A percentile compares a stretch with the other conserved stretches of the same genome.
Evolutionary conservation across 2,888 invertebrate genomes (phyloP).

Genomic region (Apodemia zela): DNA sequence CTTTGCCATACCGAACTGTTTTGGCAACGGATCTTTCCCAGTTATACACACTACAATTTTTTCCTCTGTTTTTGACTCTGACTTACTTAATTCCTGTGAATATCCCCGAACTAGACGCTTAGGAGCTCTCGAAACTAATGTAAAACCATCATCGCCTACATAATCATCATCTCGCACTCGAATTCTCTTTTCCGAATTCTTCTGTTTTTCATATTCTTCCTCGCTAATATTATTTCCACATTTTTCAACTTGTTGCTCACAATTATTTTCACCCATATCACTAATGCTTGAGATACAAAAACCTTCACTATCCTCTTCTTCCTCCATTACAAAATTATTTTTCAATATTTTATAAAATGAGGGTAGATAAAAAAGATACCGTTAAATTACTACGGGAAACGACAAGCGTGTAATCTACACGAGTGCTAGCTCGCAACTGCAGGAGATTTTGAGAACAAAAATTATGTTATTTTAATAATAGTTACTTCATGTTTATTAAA

Average conservation of each 20-base stretch:
- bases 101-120: not conserved
- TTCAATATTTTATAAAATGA: no score
- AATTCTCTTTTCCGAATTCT: not conserved
- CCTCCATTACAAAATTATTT: not conserved
- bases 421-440: no score
- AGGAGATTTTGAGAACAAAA: no score
- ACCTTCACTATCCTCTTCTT: not conserved
- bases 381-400: no score
- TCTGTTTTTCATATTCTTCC: not conserved
- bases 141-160: not conserved
- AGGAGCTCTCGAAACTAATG: not conserved
- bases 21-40: conserved; percentile 23
- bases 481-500: no score
- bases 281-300: not conserved
- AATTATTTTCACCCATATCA: not conserved
- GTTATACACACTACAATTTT: no score
- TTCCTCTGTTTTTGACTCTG: no score
- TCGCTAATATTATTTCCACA: not conserved
- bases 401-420: no score
- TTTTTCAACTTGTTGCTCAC: not conserved
- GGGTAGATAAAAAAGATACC: no score
- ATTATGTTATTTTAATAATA: no score
- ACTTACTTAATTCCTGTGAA: not conserved
- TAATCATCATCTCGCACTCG: not conserved
- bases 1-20: conserved; percentile 32